phyloP scores from a whole-genome alignment of 37 sponge, comb jelly and placozoan species.

The Ephydatia muelleri region DNA sequence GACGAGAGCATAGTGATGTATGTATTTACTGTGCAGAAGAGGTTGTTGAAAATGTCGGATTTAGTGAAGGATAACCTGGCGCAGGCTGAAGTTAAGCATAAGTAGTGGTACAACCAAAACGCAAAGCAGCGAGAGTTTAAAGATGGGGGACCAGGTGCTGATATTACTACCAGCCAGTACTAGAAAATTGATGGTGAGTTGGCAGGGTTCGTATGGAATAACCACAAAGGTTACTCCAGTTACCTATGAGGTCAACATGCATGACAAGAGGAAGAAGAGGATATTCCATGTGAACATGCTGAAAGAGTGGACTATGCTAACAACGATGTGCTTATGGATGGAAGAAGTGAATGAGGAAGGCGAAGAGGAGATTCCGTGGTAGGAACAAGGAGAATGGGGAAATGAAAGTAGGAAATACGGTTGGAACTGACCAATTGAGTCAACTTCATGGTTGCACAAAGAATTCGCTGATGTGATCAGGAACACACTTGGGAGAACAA shows the following conservation, averaged over 20 bases:
- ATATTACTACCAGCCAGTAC: constrained; percentile 30
- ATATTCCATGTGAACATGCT: constrained; percentile 51
- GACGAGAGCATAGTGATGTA: constrained; percentile 33
- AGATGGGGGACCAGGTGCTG: constrained; percentile 30
- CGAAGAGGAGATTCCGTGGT: not conserved
- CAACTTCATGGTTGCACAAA: not conserved
- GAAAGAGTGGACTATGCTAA: constrained; percentile 17
- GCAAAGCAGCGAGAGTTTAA: constrained; percentile 28
- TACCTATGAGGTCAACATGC: constrained; percentile 29
- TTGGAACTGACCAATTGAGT: not conserved
- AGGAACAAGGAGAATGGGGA: not conserved
- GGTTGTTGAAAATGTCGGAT: constrained; percentile 13
- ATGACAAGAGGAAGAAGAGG: constrained; percentile 19
- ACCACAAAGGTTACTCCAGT: constrained; percentile 11
- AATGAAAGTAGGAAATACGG: not conserved
- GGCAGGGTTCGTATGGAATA: constrained; percentile 38
- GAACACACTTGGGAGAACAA: not conserved
- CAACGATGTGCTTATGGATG: constrained; percentile 5
- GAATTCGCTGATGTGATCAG: not conserved
- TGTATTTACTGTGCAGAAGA: constrained; percentile 19
- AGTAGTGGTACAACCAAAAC: constrained; percentile 35
- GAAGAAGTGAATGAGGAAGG: not conserved
- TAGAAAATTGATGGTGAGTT: constrained; percentile 7
- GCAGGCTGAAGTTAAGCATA: constrained; percentile 33
- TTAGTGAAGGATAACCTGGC: constrained; percentile 17